Evolutionary conservation across 2,797 vertebrate genomes (phyloP).

Genomic region (Aythya fuligula): DNA sequence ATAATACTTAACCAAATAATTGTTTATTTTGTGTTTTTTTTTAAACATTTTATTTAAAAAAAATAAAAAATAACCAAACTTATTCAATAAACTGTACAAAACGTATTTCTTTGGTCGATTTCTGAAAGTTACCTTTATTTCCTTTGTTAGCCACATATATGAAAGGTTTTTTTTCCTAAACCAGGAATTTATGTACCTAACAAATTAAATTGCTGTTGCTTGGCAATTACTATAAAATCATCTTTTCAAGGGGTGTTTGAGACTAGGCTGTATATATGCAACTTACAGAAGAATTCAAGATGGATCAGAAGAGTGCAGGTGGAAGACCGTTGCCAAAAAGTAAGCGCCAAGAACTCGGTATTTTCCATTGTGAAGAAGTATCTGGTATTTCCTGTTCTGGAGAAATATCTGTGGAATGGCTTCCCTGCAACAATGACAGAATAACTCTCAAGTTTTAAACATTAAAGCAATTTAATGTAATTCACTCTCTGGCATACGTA

Average conservation of each 20-base stretch:
- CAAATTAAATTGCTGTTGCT: background rate
- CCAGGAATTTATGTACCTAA: background rate
- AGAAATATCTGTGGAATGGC: conserved; percentile 30
- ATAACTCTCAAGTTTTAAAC: background rate
- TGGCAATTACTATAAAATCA: background rate
- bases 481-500: background rate
- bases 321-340: conserved; percentile 93
- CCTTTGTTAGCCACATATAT: background rate
- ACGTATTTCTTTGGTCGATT: background rate
- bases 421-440: conserved; percentile 50
- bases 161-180: background rate
- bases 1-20: background rate
- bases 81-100: conserved; percentile 36
- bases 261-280: fast-evolving
- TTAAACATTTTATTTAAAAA: conserved; percentile 52
- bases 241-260: background rate
- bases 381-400: conserved; percentile 86
- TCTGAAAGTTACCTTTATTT: background rate
- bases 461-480: background rate
- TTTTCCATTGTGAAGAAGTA: conserved; percentile 85
- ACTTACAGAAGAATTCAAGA: background rate
- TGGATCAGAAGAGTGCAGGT: conserved; percentile 88
- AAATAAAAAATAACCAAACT: background rate
- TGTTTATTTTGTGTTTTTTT: background rate
- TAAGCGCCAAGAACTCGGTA: conserved; percentile 92